Conservation (phyloP, 2,113 vertebrate genomes). For the Sinocyclocheilus grahami region DNA sequence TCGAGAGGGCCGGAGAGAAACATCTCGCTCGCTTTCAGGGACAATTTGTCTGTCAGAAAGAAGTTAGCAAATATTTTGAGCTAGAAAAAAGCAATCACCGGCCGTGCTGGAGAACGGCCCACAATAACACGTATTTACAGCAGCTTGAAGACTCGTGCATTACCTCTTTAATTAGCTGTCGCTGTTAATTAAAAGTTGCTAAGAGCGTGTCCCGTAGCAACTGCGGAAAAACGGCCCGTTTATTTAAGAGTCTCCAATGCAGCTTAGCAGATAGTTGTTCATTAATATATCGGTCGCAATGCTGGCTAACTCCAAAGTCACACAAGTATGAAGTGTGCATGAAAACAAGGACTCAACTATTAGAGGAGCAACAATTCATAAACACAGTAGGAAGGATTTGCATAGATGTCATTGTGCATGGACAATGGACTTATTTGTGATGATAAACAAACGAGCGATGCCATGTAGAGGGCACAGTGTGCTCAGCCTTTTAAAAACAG, state of each 20-base stretch:
- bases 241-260: slow-evolving; percentile 46
- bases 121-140: slow-evolving; percentile 6
- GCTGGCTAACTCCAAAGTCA: slow-evolving; percentile 20
- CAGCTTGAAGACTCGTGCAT: neutral
- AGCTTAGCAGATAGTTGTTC: slow-evolving; percentile 47
- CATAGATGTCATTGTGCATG: neutral
- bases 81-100: neutral
- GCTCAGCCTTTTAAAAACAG: slow-evolving; percentile 17
- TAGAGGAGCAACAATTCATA: neutral
- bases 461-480: neutral
- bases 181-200: slow-evolving; percentile 48
- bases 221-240: slow-evolving; percentile 35
- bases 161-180: slow-evolving; percentile 45
- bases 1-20: neutral
- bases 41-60: slow-evolving; percentile 21
- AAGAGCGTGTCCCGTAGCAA: slow-evolving; percentile 45
- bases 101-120: neutral
- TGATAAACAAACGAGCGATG: neutral
- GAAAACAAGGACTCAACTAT: slow-evolving; percentile 8
- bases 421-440: slow-evolving; percentile 18
- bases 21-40: neutral
- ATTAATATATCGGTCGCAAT: slow-evolving; percentile 39
- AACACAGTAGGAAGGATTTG: slow-evolving; percentile 2
- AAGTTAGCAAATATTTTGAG: neutral
- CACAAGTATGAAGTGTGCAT: slow-evolving; percentile 6